Evolutionary conservation across 2,888 invertebrate species (phyloP).

Genomic region (Hemicrepidius hirtus): DNA sequence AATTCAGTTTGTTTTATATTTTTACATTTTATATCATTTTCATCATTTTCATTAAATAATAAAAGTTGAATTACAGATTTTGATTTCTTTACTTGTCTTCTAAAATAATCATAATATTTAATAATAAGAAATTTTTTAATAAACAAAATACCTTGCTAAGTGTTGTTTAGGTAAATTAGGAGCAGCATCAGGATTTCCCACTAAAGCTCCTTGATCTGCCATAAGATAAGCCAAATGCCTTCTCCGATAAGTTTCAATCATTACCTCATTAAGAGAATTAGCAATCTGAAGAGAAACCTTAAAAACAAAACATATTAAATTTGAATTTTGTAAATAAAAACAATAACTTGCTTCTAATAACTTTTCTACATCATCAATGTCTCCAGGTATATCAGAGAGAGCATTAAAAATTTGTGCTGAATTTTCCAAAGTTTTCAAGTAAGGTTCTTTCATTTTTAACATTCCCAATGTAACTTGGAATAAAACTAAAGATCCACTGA

Average conservation of each 20-base stretch:
- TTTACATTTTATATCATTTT: conserved; percentile 93
- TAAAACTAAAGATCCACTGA: conserved; percentile 94
- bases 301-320: conserved; percentile 42
- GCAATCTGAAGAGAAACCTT: conserved; percentile 84
- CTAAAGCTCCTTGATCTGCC: conserved; percentile 96
- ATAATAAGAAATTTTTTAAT: conserved; percentile 5
- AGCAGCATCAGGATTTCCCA: conserved; percentile 91
- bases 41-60: conserved; percentile 86
- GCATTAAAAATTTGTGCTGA: conserved; percentile 99
- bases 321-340: conserved; percentile 17
- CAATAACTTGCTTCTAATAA: conserved; percentile 81
- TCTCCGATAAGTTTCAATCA: conserved; percentile 91
- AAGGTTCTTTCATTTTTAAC: conserved; percentile 90
- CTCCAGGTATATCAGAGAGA: conserved; percentile 95
- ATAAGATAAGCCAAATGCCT: conserved; percentile 96
- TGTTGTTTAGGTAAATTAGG: conserved; percentile 96
- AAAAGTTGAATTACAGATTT: conserved; percentile 93
- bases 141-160: conserved; percentile 77
- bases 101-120: conserved; percentile 65
- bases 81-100: conserved; percentile 91
- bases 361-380: conserved; percentile 92
- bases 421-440: conserved; percentile 90
- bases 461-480: conserved; percentile 97
- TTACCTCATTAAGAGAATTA: conserved; percentile 87
- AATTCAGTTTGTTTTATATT: conserved; percentile 99